Evolutionary conservation across 2,113 vertebrate species (phyloP).

Genomic region (Mustela lutreola): DNA sequence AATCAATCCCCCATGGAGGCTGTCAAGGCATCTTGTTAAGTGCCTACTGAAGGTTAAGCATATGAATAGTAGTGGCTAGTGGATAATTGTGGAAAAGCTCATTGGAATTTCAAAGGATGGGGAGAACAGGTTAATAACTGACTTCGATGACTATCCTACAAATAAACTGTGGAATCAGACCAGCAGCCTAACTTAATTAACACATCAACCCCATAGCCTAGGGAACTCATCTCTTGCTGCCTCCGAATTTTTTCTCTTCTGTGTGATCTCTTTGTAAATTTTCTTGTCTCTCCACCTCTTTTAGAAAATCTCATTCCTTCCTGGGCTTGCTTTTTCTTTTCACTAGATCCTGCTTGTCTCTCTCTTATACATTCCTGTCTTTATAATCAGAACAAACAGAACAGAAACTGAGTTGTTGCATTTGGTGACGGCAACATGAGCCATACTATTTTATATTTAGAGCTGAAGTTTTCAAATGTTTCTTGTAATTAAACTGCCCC

Average conservation of each 20-base stretch:
- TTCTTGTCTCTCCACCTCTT: background rate
- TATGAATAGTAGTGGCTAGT: slow-evolving; percentile 24
- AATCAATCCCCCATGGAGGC: background rate
- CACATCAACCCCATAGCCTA: slow-evolving; percentile 30
- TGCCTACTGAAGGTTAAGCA: slow-evolving; percentile 8
- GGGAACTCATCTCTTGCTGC: background rate
- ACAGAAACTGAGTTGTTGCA: background rate
- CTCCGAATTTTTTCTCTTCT: background rate
- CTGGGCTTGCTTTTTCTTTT: background rate
- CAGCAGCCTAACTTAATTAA: slow-evolving; percentile 37
- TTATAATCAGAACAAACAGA: background rate
- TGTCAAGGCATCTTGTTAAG: slow-evolving; percentile 38
- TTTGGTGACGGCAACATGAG: background rate
- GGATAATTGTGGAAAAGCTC: slow-evolving; percentile 37
- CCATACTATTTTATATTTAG: background rate
- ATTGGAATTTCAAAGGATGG: slow-evolving; percentile 67
- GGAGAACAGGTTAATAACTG: slow-evolving; percentile 56
- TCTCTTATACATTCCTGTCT: background rate
- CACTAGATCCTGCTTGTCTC: background rate
- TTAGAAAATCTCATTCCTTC: background rate
- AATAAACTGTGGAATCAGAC: background rate
- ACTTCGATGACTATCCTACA: slow-evolving; percentile 57
- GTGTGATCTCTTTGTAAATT: background rate
- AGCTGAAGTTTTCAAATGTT: slow-evolving; percentile 20
- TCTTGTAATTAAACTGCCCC: background rate